Conservation (phyloP, 2,888 invertebrate genomes). For the Troglohyphantes excavatus region DNA sequence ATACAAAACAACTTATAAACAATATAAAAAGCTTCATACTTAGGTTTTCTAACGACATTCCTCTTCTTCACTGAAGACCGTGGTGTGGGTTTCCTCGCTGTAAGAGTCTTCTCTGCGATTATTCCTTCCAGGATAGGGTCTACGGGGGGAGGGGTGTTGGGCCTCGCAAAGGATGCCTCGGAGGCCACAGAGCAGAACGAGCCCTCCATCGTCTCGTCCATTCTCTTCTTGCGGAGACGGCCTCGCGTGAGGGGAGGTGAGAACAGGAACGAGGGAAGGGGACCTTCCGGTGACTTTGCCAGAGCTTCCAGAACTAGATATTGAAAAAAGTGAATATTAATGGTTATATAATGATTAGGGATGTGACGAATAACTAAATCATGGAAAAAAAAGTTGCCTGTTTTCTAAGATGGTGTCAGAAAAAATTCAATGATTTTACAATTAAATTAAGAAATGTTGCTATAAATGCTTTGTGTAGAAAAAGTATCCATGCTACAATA, state of each 20-base stretch:
- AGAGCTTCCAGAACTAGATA: conserved; percentile 57
- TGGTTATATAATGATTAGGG: too few species aligned
- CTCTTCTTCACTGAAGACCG: not conserved
- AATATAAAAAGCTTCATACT: not conserved
- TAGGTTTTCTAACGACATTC: conserved; percentile 8
- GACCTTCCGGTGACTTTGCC: conserved; percentile 32
- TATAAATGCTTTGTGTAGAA: too few species aligned
- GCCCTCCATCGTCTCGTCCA: conserved; percentile 55
- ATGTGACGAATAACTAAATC: too few species aligned
- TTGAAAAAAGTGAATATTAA: too few species aligned
- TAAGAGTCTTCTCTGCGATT: conserved; percentile 30
- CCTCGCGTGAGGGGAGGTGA: conserved; percentile 81
- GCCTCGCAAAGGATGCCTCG: conserved; percentile 39
- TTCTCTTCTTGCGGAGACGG: conserved; percentile 54
- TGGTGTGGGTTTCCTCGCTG: not conserved
- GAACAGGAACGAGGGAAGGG: conserved; percentile 81
- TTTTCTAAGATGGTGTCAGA: too few species aligned
- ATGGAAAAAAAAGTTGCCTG: too few species aligned
- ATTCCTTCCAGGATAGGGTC: conserved; percentile 53
- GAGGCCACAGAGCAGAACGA: conserved; percentile 57
- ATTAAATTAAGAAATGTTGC: too few species aligned
- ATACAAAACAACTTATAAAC: too few species aligned
- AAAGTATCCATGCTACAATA: too few species aligned
- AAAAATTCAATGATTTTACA: too few species aligned
- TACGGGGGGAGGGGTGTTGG: conserved; percentile 45